Base-by-base conservation (phyloP, 2,797 vertebrate species). In the Enteromius argenteus region DNA sequence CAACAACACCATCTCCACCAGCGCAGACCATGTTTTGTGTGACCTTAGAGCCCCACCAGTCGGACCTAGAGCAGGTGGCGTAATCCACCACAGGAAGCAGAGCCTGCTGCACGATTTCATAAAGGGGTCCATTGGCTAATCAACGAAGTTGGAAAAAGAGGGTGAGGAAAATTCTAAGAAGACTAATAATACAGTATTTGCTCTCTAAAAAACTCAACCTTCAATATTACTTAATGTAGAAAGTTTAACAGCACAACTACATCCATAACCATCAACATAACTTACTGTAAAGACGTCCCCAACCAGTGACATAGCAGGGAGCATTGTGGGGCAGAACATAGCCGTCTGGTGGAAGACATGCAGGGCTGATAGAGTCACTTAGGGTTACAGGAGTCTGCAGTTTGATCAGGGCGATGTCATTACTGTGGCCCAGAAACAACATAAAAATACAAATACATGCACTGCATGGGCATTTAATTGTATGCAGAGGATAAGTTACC, bases 391-490 rank as follows among this genome's bases (percentile, higher is more conserved):
- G 15, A 49, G 46, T 17, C 46, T 49, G 46, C 88, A 98, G 93
- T 90, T 97, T 97, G 91, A 98, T 89, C 90, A 98, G 92, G 73
- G 97, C 96, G 0, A 97, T 97, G 92, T 99, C 97, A 0, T 99
- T 10, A 42, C 39, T 42, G 39, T 10, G 39, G 9, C 39, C 39
- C 39, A 42, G 39, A 42, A 42, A 42, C 2, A 42, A 42, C 39
- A 42, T 42, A 42, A 42, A 39, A 39, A 35, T 35, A 35, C 35
- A 35, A 35, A 27, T 27, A 27, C 27, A 35, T 35, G 35, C 35
- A 35, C 35, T 35, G 35, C 35, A 39, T 39, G 39, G 6, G 39
- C 6, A 7, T 39, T 39, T 39, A 9, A 39, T 7, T 39, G 7
- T 39, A 39, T 1, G 39, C 39, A 39, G 39, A 39, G 39, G 39